Base-by-base conservation (phyloP, 2,888 invertebrate species). In the Epinotia demarniana region DNA sequence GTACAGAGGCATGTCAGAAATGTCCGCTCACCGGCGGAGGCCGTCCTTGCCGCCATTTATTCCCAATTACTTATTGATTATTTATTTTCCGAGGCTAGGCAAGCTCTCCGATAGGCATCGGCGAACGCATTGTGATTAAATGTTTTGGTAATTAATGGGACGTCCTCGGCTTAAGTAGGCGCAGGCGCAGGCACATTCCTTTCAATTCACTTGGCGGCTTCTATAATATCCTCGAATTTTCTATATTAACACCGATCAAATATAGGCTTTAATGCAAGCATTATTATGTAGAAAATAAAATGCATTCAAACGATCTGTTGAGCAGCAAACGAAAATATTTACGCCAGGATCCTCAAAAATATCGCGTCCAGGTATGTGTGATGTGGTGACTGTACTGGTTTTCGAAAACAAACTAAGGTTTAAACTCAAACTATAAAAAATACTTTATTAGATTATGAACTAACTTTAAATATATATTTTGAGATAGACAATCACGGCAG, bases 51-150 rank as follows among this genome's bases (percentile, higher is more conserved):
- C 64, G 23, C 64, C 2, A 61, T 61, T 46, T 64, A 64, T 64
- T 64, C 49, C 16, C 49, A n/a, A 49, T 11, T 49, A 64, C 46
- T 27, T 49, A 64, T 64, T 49, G 64, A 49, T 64, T 49, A 64
- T 23, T 64, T 64, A 43, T 49, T 49, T 49, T 23, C 8, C 16
- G 49, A 23, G n/a, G 43, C 39, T 39, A 39, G 39, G 6, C 27
- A 60, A 60, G 19, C 16, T 19, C 13, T 27, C 60, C 27, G 13
- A 60, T 60, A 60, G 60, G 6, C 60, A 55, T 43, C 63, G 46
- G 16, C 19, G 63, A 63, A 43, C n/a, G 39, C 46, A 27, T 49
- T 64, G 23, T 49, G 49, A 64, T 64, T 27, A 23, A 16, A 13
- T 64, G 43, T 62, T 43, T 11, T 19, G n/a, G 6, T 46, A 18